A percentile compares a stretch with the other conserved stretches of the same genome.
These are phyloP conservation scores for Pterobdella sp. DNA, from an alignment of 2,888 invertebrate genomes.

Conservation along the genomic window DNA sequence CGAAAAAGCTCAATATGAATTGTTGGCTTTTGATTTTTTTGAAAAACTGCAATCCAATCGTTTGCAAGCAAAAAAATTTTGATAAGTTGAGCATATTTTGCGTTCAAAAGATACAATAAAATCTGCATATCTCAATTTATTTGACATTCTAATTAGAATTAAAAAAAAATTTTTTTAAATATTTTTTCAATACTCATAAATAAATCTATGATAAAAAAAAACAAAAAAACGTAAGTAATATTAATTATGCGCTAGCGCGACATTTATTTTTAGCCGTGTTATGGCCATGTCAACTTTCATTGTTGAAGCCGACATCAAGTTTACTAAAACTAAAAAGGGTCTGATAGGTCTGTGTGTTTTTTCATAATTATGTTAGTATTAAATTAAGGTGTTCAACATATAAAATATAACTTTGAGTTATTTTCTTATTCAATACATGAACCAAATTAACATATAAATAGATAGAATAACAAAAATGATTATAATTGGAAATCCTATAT, in stretches of 20 bases:
- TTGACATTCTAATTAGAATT: not conserved
- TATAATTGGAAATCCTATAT: too few relatives aligned
- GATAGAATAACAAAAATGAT: too few relatives aligned
- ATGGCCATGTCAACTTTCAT: conserved; percentile 12
- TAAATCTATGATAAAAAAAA: too few relatives aligned
- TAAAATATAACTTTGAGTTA: not conserved
- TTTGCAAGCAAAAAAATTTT: too few relatives aligned
- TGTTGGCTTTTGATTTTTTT: too few relatives aligned
- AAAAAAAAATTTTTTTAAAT: not conserved
- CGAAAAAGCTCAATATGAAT: too few relatives aligned
- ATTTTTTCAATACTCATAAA: not conserved
- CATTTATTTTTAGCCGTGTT: not conserved
- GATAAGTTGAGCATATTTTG: not conserved
- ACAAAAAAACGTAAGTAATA: too few relatives aligned
- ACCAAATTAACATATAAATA: too few relatives aligned
- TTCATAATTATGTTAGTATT: not conserved
- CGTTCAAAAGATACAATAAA: not conserved
- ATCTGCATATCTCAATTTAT: not conserved
- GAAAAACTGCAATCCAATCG: too few relatives aligned
- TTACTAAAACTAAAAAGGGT: not conserved
- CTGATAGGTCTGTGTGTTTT: not conserved
- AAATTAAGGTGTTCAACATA: not conserved
- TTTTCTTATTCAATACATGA: not conserved
- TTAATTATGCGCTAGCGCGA: too few relatives aligned
- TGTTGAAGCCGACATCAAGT: not conserved